These are phyloP conservation scores for Rhopilema esculentum DNA, from an alignment of 30 jellyfish, hydroid and myxozoan genomes.

Conservation along the genomic window DNA sequence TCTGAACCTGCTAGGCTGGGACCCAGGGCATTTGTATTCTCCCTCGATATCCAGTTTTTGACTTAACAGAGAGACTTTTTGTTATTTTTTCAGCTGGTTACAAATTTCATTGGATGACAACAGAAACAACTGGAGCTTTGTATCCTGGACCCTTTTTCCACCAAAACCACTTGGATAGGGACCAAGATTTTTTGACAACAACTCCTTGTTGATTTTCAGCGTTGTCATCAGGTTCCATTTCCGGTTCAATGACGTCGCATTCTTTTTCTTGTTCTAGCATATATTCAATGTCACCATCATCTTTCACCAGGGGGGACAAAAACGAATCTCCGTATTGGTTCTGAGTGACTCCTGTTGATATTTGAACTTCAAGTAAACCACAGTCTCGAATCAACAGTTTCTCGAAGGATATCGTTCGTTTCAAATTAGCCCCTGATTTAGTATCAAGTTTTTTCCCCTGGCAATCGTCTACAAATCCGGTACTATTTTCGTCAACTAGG, in stretches of 20 bases:
- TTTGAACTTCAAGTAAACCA: slow-evolving; percentile 51
- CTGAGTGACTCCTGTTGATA: slow-evolving; percentile 16
- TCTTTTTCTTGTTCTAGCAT: neutral
- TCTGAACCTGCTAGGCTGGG: neutral
- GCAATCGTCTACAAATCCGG: neutral
- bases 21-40: neutral
- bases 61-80: neutral
- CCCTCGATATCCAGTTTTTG: neutral
- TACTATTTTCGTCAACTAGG: slow-evolving; percentile 1
- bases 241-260: neutral
- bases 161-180: slow-evolving; percentile 62
- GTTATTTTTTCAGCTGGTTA: neutral
- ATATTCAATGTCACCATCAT: neutral
- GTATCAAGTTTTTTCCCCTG: neutral
- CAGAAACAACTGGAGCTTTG: slow-evolving; percentile 18
- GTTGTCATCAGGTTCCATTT: neutral
- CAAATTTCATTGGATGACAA: slow-evolving; percentile 23
- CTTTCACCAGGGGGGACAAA: slow-evolving; percentile 37
- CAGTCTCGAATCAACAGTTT: slow-evolving; percentile 1
- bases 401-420: neutral
- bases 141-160: slow-evolving; percentile 6
- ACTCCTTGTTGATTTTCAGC: slow-evolving; percentile 10
- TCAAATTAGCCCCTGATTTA: neutral
- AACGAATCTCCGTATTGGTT: slow-evolving; percentile 50
- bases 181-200: slow-evolving; percentile 71